Evolutionary conservation across 2,113 vertebrate species (phyloP).

Genomic region (Mormyrus iriodes): DNA sequence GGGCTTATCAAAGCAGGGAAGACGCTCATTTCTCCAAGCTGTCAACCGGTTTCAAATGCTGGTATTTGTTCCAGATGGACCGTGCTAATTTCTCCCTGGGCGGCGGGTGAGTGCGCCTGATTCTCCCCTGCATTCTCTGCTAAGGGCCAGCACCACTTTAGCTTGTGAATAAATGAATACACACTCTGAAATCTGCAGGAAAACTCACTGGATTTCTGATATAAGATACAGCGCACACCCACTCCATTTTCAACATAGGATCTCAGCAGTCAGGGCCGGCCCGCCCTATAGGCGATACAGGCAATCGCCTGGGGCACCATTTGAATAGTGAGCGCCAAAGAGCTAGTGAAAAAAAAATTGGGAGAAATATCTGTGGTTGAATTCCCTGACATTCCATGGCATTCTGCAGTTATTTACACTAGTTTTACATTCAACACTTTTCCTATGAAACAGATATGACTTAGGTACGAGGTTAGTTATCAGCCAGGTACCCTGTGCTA

Average conservation of each 20-base stretch:
- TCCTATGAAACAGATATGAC: background rate
- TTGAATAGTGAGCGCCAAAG: background rate
- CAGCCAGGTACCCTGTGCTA: background rate
- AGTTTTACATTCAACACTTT: background rate
- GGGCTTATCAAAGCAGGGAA: slow-evolving; percentile 7
- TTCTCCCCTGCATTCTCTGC: background rate
- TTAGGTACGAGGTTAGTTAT: background rate
- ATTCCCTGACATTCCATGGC: background rate
- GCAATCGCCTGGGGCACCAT: background rate
- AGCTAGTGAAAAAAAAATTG: background rate
- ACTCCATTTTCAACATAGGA: background rate
- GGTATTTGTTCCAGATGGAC: background rate
- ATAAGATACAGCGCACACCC: background rate
- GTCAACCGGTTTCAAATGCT: background rate
- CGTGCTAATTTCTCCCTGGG: background rate
- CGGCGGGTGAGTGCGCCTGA: background rate
- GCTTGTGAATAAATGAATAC: background rate
- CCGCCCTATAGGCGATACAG: background rate
- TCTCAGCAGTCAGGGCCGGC: background rate
- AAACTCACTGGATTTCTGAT: background rate
- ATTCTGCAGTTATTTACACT: background rate
- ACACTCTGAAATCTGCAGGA: background rate
- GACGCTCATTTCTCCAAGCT: slow-evolving; percentile 7
- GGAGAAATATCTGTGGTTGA: background rate
- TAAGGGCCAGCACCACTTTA: background rate